Percentiles rank a stretch among this genome's conserved stretches.
phyloP scores from a whole-genome alignment of 2,888 invertebrate genomes.

The Chromoteleia sp. region DNA sequence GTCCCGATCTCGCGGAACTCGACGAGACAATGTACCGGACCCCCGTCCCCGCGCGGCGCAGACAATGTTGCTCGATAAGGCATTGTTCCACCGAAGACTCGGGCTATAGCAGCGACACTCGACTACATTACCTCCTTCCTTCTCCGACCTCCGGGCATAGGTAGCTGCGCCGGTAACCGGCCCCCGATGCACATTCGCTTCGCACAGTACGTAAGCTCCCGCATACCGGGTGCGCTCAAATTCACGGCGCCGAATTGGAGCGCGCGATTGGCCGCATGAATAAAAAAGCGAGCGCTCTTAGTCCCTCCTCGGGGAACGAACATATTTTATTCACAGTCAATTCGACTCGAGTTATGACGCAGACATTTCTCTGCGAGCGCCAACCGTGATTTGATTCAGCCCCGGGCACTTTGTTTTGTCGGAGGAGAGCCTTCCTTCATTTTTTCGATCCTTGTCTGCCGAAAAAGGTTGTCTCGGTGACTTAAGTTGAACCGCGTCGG shows the following conservation, averaged over 20 bases:
- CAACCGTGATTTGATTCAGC: constrained; percentile 52
- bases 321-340: constrained; percentile 57
- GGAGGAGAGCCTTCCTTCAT: constrained; percentile 9
- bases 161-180: neutral
- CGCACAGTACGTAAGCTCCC: constrained; percentile 32
- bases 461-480: constrained; percentile 13
- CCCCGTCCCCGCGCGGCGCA: constrained; percentile 43
- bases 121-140: constrained; percentile 53
- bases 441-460: constrained; percentile 14
- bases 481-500: neutral
- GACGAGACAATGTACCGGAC: constrained; percentile 74
- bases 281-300: constrained; percentile 47
- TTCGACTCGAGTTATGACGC: constrained; percentile 45
- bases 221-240: constrained; percentile 47
- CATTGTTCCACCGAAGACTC: constrained; percentile 81
- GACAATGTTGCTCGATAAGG: constrained; percentile 83
- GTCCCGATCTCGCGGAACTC: constrained; percentile 68
- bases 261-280: constrained; percentile 35
- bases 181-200: constrained; percentile 30
- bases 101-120: constrained; percentile 71
- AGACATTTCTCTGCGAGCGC: constrained; percentile 31
- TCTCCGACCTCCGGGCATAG: constrained; percentile 42
- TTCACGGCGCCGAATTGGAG: constrained; percentile 16
- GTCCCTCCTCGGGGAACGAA: constrained; percentile 6
- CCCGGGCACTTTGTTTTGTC: constrained; percentile 52